A percentile compares a stretch with the other conserved stretches of the same genome.
Conservation (phyloP, 2,888 invertebrate genomes). For the Catocala fraxini region DNA sequence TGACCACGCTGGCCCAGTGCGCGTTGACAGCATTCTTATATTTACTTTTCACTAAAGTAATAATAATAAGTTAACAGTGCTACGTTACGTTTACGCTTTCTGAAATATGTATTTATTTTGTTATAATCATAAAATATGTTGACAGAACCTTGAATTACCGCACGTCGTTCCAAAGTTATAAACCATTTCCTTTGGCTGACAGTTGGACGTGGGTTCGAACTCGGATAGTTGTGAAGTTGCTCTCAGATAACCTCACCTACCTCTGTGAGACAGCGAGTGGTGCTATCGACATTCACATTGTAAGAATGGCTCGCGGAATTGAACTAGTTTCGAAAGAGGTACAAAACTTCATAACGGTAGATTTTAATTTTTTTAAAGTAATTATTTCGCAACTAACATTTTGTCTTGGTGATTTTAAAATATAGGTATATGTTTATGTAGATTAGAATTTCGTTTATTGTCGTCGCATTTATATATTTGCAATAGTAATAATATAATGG, state of each 20-base stretch:
- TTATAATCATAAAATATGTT: neutral
- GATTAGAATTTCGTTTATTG: too few species aligned
- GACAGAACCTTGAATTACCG: neutral
- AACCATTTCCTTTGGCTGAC: constrained; percentile 1
- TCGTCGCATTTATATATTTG: too few species aligned
- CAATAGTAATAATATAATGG: too few species aligned
- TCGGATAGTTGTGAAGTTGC: constrained; percentile 10
- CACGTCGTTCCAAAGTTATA: neutral
- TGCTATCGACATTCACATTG: neutral
- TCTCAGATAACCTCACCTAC: constrained; percentile 4
- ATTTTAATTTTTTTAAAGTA: neutral
- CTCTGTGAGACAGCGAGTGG: neutral
- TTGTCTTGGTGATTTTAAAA: too few species aligned
- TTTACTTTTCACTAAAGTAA: too few species aligned
- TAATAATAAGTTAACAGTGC: too few species aligned
- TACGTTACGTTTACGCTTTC: too few species aligned
- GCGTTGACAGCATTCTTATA: too few species aligned
- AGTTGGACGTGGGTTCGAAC: constrained; percentile 12
- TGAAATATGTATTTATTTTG: too few species aligned
- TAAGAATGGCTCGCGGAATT: neutral
- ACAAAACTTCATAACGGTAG: neutral
- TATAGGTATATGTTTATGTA: too few species aligned
- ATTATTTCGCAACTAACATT: too few species aligned
- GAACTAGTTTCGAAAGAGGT: neutral
- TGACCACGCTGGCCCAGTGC: too few species aligned